Conservation (phyloP, 2,888 invertebrate species). For the Morpho helenor region DNA sequence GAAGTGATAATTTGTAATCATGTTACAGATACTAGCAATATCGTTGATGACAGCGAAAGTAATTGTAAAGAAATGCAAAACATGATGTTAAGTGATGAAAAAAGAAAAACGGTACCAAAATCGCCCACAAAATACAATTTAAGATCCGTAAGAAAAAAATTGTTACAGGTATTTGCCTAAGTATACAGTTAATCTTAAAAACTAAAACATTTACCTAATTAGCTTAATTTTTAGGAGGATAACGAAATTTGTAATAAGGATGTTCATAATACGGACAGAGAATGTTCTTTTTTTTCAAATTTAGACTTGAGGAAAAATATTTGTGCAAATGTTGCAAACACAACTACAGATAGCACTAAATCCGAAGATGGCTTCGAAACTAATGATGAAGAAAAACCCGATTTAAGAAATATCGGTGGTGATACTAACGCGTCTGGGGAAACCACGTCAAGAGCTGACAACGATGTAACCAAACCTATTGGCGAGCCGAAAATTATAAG, state of each 20-base stretch:
- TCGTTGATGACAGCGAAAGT: not conserved
- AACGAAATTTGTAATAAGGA: constrained; percentile 2
- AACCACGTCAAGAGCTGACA: not conserved
- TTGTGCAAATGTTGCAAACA: not conserved
- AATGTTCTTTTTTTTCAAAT: constrained; percentile 20
- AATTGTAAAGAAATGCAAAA: not conserved
- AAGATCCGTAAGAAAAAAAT: constrained; percentile 26
- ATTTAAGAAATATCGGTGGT: not conserved
- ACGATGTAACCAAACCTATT: not conserved
- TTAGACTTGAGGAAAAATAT: constrained; percentile 28
- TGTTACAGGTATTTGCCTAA: constrained; percentile 22
- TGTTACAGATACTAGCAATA: not conserved
- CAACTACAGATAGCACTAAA: not conserved
- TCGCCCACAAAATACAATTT: constrained; percentile 28
- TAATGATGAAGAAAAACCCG: constrained; percentile 1
- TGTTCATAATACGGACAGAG: constrained; percentile 6
- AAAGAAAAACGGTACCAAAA: not conserved
- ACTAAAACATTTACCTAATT: not conserved
- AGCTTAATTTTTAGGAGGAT: constrained; percentile 9
- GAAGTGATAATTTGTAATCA: no score
- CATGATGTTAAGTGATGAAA: not conserved
- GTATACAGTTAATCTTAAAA: no score
- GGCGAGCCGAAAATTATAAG: constrained; percentile 39
- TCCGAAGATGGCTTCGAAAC: not conserved
- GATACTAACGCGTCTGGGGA: not conserved